Conservation (phyloP, 2,888 invertebrate genomes). For the Beris chalybata region DNA sequence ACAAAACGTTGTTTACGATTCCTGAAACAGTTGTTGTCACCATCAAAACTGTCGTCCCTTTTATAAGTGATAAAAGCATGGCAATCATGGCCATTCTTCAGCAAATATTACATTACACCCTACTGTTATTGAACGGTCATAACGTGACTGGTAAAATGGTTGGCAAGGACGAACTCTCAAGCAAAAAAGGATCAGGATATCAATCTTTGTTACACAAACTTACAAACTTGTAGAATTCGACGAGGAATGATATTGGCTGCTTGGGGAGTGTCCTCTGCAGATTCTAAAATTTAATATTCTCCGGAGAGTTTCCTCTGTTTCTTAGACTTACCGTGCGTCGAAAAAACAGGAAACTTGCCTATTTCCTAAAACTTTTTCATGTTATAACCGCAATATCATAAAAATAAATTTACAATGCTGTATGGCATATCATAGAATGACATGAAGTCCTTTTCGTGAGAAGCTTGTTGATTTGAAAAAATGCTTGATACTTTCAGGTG, state of each 20-base stretch:
- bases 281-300: conserved; percentile 19
- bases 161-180: not conserved
- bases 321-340: conserved; percentile 10
- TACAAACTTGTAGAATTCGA: conserved; percentile 14
- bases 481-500: no score
- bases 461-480: no score
- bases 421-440: no score
- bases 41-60: conserved; percentile 24
- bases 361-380: not conserved
- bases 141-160: conserved; percentile 13
- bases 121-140: conserved; percentile 9
- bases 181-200: conserved; percentile 21
- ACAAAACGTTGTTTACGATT: conserved; percentile 15
- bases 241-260: conserved; percentile 6
- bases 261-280: conserved; percentile 9
- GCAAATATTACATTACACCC: conserved; percentile 20
- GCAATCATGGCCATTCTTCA: conserved; percentile 15
- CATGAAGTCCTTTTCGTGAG: no score
- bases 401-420: conserved; percentile 6
- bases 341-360: conserved; percentile 5
- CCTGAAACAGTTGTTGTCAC: conserved; percentile 26
- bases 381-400: conserved; percentile 2
- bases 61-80: conserved; percentile 28
- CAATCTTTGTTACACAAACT: conserved; percentile 25
- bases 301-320: conserved; percentile 13